phyloP scores from a whole-genome alignment of 1,140 invertebrate genomes.

The Apocrypta bakeri region DNA sequence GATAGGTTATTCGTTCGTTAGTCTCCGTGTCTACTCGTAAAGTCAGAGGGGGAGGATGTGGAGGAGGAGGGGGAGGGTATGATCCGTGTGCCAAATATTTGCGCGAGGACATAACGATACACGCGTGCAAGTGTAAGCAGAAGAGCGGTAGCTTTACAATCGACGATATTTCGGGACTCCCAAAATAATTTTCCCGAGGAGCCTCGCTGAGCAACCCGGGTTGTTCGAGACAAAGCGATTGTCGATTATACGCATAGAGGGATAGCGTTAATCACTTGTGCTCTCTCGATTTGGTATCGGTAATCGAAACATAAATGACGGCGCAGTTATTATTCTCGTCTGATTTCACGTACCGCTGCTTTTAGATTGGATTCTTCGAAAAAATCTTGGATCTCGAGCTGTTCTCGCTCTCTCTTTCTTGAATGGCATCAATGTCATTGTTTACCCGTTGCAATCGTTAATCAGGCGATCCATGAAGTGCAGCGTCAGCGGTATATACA shows the following conservation, averaged over 20 bases:
- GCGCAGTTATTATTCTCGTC: too few species aligned
- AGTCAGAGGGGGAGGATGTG: too few species aligned
- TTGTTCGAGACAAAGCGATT: too few species aligned
- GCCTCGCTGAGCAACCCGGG: neutral
- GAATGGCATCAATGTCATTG: neutral
- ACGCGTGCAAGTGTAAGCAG: neutral
- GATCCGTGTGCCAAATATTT: constrained; percentile 48
- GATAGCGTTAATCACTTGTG: too few species aligned
- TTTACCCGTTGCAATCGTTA: constrained; percentile 33
- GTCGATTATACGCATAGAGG: too few species aligned
- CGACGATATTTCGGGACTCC: constrained; percentile 39
- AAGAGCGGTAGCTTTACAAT: constrained; percentile 37
- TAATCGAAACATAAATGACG: too few species aligned
- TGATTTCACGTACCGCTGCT: neutral
- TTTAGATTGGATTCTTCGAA: too few species aligned
- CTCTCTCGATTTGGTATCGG: too few species aligned
- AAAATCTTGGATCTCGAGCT: too few species aligned
- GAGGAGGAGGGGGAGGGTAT: too few species aligned
- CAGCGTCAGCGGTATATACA: neutral
- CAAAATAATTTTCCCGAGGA: constrained; percentile 46
- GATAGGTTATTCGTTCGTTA: neutral
- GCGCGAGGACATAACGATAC: constrained; percentile 37
- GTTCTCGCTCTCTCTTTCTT: too few species aligned
- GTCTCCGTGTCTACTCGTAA: neutral
- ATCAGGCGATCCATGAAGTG: constrained; percentile 49